phyloP scores from a whole-genome alignment of 2,888 invertebrate species.

The Phengaris alcon region DNA sequence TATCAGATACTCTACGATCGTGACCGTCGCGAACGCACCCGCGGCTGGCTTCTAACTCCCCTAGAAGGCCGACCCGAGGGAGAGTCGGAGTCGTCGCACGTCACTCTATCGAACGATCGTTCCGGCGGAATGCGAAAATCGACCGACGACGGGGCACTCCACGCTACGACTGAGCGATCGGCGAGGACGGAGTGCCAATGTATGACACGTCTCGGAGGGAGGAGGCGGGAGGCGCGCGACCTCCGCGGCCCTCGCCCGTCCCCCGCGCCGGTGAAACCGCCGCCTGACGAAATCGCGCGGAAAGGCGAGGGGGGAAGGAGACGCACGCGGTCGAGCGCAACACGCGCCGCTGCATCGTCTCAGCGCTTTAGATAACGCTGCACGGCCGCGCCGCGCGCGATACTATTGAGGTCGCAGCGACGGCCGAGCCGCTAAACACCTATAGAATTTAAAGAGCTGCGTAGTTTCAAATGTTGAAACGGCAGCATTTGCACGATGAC shows the following conservation, averaged over 20 bases:
- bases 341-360: slow-evolving; percentile 68
- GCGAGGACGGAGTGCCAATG: slow-evolving; percentile 40
- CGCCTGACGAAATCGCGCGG: slow-evolving; percentile 62
- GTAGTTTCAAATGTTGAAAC: slow-evolving; percentile 64
- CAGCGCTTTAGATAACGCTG: slow-evolving; percentile 72
- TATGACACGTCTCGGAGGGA: slow-evolving; percentile 51
- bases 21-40: slow-evolving; percentile 69
- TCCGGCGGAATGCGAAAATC: slow-evolving; percentile 45
- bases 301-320: slow-evolving; percentile 46
- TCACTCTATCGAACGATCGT: slow-evolving; percentile 39
- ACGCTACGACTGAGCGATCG: slow-evolving; percentile 70
- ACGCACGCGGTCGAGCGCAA: slow-evolving; percentile 73
- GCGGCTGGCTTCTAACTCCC: slow-evolving; percentile 54
- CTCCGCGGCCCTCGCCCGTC: slow-evolving; percentile 64
- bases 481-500: slow-evolving; percentile 70
- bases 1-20: slow-evolving; percentile 56
- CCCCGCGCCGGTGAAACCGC: slow-evolving; percentile 48
- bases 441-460: slow-evolving; percentile 67
- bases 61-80: slow-evolving; percentile 51
- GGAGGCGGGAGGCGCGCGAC: slow-evolving; percentile 69
- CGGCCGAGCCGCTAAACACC: slow-evolving; percentile 58
- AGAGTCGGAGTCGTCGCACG: slow-evolving; percentile 33
- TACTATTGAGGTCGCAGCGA: slow-evolving; percentile 60
- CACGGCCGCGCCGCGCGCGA: slow-evolving; percentile 47
- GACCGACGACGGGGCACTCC: slow-evolving; percentile 68